A percentile compares a stretch with the other conserved stretches of the same genome.
Conservation (phyloP, 37 sponge, comb jelly and placozoan genomes). For the Geodia barretti region DNA sequence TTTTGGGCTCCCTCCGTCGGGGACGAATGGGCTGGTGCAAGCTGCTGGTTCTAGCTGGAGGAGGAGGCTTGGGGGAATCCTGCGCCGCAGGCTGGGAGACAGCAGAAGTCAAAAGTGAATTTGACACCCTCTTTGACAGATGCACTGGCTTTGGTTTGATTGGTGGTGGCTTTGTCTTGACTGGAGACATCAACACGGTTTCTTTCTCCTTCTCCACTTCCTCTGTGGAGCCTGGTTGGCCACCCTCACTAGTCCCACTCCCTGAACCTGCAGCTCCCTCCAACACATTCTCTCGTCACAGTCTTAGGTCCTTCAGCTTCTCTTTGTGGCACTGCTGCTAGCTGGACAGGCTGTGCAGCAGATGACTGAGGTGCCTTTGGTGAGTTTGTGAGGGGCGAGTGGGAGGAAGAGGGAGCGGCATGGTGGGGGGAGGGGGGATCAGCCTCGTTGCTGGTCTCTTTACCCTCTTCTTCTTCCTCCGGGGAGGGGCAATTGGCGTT, state of each 20-base stretch:
- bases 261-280: background rate
- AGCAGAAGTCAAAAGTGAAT: background rate
- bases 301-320: background rate
- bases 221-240: too few relatives aligned
- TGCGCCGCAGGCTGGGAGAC: background rate
- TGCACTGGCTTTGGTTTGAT: constrained; percentile 9
- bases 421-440: constrained; percentile 62
- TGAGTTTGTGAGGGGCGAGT: background rate
- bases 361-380: background rate
- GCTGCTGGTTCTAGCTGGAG: constrained; percentile 21
- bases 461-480: constrained; percentile 29
- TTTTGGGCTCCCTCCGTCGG: background rate
- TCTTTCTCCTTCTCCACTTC: constrained; percentile 1
- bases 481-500: background rate
- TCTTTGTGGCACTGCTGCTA: background rate
- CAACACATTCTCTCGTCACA: background rate
- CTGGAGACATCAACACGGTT: constrained; percentile 10
- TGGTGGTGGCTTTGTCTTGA: constrained; percentile 21
- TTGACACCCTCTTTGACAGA: background rate
- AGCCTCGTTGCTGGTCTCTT: constrained; percentile 44
- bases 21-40: background rate
- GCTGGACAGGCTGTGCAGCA: background rate
- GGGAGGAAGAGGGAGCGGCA: constrained; percentile 67
- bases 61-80: constrained; percentile 20
- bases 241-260: background rate